A percentile compares a stretch with the other conserved stretches of the same genome.
Evolutionary conservation across 1,140 invertebrate species (phyloP).

Genomic region (Bombus huntii): DNA sequence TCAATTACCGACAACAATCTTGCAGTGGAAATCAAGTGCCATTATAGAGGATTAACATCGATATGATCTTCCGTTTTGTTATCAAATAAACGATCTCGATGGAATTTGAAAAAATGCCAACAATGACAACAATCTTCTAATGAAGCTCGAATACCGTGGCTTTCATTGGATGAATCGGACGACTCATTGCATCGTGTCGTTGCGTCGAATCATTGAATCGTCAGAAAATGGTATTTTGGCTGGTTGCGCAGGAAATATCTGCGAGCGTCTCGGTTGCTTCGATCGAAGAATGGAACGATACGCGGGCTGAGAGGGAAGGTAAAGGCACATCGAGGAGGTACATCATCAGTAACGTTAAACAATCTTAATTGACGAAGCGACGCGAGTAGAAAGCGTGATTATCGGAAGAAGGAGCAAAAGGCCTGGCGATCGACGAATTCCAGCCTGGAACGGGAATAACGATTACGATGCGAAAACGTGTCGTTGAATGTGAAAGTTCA

Average conservation of each 20-base stretch:
- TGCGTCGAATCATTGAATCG: too few species aligned
- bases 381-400: conserved; percentile 43
- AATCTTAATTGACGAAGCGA: conserved; percentile 35
- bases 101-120: not conserved
- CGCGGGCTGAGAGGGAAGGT: not conserved
- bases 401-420: conserved; percentile 38
- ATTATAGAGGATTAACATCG: not conserved
- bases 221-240: too few species aligned
- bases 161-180: too few species aligned
- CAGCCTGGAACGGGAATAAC: conserved; percentile 43
- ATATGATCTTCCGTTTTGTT: too few species aligned
- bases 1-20: not conserved
- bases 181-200: too few species aligned
- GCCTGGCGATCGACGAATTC: conserved; percentile 34
- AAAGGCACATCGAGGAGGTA: not conserved
- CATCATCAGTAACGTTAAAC: conserved; percentile 5
- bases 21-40: not conserved
- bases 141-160: too few species aligned
- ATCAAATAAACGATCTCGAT: too few species aligned
- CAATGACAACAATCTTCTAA: too few species aligned
- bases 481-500: conserved; percentile 54
- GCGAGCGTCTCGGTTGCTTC: not conserved
- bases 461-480: conserved; percentile 52
- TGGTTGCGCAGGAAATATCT: too few species aligned
- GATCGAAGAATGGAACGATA: not conserved